Evolutionary conservation across 35 echinoderm and acorn worm species (phyloP), one percentile per base, ranked within the genome.

Genomic region (Acanthaster planci): DNA sequence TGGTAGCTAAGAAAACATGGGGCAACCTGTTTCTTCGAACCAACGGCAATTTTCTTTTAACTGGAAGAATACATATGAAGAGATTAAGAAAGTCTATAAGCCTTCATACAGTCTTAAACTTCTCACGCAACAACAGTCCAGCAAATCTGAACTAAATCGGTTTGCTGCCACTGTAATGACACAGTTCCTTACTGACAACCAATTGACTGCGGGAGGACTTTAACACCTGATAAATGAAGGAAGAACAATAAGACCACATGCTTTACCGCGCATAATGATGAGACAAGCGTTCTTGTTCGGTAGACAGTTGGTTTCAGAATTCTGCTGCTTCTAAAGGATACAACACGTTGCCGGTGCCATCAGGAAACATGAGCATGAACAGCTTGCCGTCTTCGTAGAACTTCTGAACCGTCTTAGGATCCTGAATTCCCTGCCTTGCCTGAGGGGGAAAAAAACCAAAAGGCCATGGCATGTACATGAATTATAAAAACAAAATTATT

Each of bases 271-370:
- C 54, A 12, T 57, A n/a, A n/a, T 57, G 12, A 57, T 14, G 12
- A 14, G 54, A 14, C 12, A 12, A 57, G 22, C n/a, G 22, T 14
- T 57, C n/a, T 12, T 57, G 12, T 57, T 14, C 54, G 22, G 22
- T 14, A 14, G 54, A n/a, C 54, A 14, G 54, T n/a, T 57, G 54
- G 12, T 57, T 14, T 57, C n/a, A 14, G 12, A 57, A 27, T 5
- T 67, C 17, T 27, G 19, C 22, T 82, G 52, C 14, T 57, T 52
- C 36, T 58, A 56, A 93, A 97, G 95, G 95, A 97, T 97, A 97
- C 95, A 93, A 97, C 17, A 93, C 88, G 30, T 87, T 92, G 52
- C 95, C 95, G 19, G 90, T 93, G 58, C 95, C 95, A 90, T 97
- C 95, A 37, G 89, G 78, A 90, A 97, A 97, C 90, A 93, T 87